Conservation (phyloP, 2,888 invertebrate species). For the Pterostichus niger region DNA sequence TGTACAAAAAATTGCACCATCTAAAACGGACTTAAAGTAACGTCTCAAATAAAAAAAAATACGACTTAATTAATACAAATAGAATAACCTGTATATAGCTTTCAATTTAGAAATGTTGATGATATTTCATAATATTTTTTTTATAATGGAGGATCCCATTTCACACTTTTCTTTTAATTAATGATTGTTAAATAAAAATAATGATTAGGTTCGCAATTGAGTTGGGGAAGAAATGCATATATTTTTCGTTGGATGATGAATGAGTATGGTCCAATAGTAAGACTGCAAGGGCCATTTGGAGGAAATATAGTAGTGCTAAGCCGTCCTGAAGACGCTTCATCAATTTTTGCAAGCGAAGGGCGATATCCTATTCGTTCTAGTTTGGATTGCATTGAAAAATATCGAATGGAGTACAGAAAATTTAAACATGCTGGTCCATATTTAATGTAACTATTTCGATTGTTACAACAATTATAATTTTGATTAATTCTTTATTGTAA, state of each 20-base stretch:
- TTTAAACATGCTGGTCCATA: slow-evolving; percentile 80
- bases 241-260: slow-evolving; percentile 77
- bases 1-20: too few species aligned
- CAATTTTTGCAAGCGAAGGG: slow-evolving; percentile 82
- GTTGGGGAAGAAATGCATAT: slow-evolving; percentile 77
- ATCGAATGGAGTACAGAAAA: slow-evolving; percentile 80
- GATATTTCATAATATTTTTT: too few species aligned
- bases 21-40: too few species aligned
- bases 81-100: too few species aligned
- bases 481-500: background rate
- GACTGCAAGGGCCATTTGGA: slow-evolving; percentile 83
- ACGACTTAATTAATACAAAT: too few species aligned
- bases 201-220: slow-evolving; percentile 74
- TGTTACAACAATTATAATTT: background rate
- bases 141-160: too few species aligned
- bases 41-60: too few species aligned
- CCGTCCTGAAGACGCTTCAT: slow-evolving; percentile 83
- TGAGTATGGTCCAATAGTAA: slow-evolving; percentile 83
- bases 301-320: slow-evolving; percentile 82
- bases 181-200: background rate
- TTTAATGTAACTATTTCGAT: slow-evolving; percentile 78
- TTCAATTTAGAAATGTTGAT: too few species aligned
- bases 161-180: too few species aligned
- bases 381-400: slow-evolving; percentile 83
- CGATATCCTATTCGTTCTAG: slow-evolving; percentile 81